Base-by-base conservation (phyloP, 2,888 invertebrate species). In the Kuschelorhynchus macadamiae region DNA sequence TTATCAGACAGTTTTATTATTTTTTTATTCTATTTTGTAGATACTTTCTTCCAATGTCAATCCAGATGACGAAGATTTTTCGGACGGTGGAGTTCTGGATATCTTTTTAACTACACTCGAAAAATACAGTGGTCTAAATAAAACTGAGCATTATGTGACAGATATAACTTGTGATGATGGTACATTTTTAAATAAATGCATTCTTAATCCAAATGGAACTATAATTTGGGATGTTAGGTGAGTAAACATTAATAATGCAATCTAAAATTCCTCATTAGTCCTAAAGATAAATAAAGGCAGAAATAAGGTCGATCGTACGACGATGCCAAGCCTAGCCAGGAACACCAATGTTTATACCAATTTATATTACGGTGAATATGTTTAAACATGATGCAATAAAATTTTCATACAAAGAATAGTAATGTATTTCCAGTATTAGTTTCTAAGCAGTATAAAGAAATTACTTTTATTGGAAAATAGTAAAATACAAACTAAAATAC, bases 211-310 rank as follows among this genome's bases (percentile, higher is more conserved):
- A 4, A 53, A 62, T 52, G 62, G 62, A 9, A 36, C 12, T 12
- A 4, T 62, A 14, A 9, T 62, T 1, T 62, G 62, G 62, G 44
- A 52, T 7, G 14, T 46, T 4, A 52, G 62, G 62, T 62, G 36
- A 2, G 20, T n/a, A n/a, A 49, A 49, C 7, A 2, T 47, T 18
- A 2, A 41, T 39, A 16, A 1, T 16, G 36, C 3, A 36, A 36
- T 36, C 11, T 36, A 36, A 9, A 9, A 36, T 12, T 12, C 3
- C 11, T 36, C 9, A 9, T 2, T 12, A 36, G 14, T 41, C 14
- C n/a, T n/a, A n/a, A n/a, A n/a, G n/a, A n/a, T n/a, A n/a, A n/a
- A n/a, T n/a, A n/a, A n/a, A n/a, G n/a, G n/a, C n/a, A n/a, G n/a
- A n/a, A n/a, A n/a, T n/a, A n/a, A n/a, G n/a, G n/a, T n/a, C n/a